These are phyloP conservation scores for Pseudomyrmex concolor DNA, from an alignment of 1,140 invertebrate genomes.

Conservation along the genomic window DNA sequence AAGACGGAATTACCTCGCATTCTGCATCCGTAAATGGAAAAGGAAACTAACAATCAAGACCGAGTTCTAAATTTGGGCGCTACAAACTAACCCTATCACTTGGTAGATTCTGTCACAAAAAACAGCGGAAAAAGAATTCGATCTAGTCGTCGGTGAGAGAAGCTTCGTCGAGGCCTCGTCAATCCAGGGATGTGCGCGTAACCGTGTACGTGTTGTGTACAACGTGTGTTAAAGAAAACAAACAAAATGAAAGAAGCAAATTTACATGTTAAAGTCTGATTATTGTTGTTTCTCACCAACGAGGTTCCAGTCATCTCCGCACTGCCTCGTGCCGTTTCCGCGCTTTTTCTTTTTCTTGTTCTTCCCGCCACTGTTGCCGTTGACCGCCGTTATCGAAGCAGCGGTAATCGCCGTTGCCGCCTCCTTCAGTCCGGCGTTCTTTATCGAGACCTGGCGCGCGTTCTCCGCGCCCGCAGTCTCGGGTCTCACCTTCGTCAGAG, in stretches of 20 bases:
- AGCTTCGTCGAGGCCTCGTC: background rate
- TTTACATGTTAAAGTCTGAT: constrained; percentile 79
- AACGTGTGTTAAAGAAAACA: constrained; percentile 65
- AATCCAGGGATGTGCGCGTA: too few relatives aligned
- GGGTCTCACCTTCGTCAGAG: constrained; percentile 81
- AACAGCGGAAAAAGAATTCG: constrained; percentile 4
- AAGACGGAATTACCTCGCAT: background rate
- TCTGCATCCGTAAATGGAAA: constrained; percentile 31
- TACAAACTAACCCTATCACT: too few relatives aligned
- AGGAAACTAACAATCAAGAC: constrained; percentile 32
- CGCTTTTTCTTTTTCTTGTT: constrained; percentile 86
- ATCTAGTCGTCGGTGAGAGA: constrained; percentile 9
- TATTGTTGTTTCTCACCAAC: constrained; percentile 85
- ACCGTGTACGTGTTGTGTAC: constrained; percentile 21
- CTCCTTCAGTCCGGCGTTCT: constrained; percentile 72
- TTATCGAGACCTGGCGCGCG: constrained; percentile 36
- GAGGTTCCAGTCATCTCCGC: constrained; percentile 86
- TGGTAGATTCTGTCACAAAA: background rate
- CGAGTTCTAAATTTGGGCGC: too few relatives aligned
- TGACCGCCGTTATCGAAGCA: constrained; percentile 61
- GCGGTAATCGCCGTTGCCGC: constrained; percentile 75
- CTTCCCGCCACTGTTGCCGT: constrained; percentile 65
- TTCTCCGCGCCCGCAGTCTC: constrained; percentile 65
- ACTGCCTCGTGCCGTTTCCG: constrained; percentile 78
- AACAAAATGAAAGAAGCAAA: constrained; percentile 75